Conservation (phyloP, 35 echinoderm and acorn worm species). For the Strongylocentrotus purpuratus region DNA sequence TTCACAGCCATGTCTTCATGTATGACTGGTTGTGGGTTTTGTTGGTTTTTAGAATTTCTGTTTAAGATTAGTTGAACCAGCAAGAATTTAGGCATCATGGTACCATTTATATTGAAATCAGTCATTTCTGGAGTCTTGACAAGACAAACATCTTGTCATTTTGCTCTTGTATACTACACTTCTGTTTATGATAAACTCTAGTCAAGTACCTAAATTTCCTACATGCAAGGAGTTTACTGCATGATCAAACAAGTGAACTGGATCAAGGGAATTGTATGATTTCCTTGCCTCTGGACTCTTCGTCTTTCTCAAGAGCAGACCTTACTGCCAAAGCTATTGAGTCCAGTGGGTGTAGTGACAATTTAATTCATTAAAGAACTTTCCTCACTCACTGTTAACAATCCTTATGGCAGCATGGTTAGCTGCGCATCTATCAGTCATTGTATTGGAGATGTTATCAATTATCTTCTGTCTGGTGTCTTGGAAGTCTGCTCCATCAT, state of each 20-base stretch:
- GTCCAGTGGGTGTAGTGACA: conserved; percentile 50
- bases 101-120: neutral
- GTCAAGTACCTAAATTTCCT: neutral
- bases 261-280: no score
- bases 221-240: neutral
- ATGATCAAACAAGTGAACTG: neutral
- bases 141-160: neutral
- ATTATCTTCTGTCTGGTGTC: conserved; percentile 43
- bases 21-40: no score
- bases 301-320: conserved; percentile 13
- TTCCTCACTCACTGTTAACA: conserved; percentile 34
- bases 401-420: conserved; percentile 58
- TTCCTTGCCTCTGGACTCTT: no score
- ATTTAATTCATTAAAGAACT: conserved; percentile 46
- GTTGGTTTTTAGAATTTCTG: no score
- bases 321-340: conserved; percentile 21
- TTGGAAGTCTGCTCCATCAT: conserved; percentile 31
- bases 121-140: neutral
- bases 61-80: no score
- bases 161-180: neutral
- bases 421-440: conserved; percentile 44
- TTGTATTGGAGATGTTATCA: conserved; percentile 50
- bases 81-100: no score
- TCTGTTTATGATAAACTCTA: conserved; percentile 1
- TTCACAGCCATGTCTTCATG: no score